Evolutionary conservation across 1,140 invertebrate species (phyloP), one percentile per base, ranked within the genome.

Genomic region (Pteromalus puparum): DNA sequence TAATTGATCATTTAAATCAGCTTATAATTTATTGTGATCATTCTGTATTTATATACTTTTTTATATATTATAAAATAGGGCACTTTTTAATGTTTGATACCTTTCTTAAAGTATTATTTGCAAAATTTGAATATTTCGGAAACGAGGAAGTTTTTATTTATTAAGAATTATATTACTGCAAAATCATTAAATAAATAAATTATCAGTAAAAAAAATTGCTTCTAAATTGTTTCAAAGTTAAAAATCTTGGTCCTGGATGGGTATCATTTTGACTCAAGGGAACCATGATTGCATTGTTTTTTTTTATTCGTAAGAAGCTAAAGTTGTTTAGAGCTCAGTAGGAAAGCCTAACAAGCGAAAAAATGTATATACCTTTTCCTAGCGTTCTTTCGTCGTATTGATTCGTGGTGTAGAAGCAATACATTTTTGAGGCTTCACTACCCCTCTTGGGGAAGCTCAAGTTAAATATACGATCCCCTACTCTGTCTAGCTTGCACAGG

Each of bases 391-490:
- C 74, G 86, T 85, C 86, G 85, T 92, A 92, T 92, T 89, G 91
- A 92, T 92, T 92, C 89, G 89, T 85, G 86, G 88, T 90, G 88
- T 89, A 91, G 86, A 90, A 91, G 89, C 88, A 90, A 91, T 87
- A 90, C 91, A 91, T 90, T 93, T 92, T 88, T 92, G 86, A 85
- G 92, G 92, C 91, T 93, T 93, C 92, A 68, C 86, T 90, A 89
- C 83, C 90, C 90, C 89, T 88, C 90, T 90, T 91, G 88, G 89
- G 88, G 88, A 89, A 89, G 87, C 89, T 90, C 88, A 88, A 85
- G 86, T 89, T 88, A 88, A 91, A 89, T 90, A 90, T 87, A 88
- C 87, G 82, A 88, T 91, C 86, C 88, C 89, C 89, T 91, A 88
- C 88, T 88, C 86, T 87, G 87, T 87, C 79, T 90, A 84, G 82